Base-by-base conservation (phyloP, 2,113 vertebrate genomes). In the Prionailurus viverrinus region DNA sequence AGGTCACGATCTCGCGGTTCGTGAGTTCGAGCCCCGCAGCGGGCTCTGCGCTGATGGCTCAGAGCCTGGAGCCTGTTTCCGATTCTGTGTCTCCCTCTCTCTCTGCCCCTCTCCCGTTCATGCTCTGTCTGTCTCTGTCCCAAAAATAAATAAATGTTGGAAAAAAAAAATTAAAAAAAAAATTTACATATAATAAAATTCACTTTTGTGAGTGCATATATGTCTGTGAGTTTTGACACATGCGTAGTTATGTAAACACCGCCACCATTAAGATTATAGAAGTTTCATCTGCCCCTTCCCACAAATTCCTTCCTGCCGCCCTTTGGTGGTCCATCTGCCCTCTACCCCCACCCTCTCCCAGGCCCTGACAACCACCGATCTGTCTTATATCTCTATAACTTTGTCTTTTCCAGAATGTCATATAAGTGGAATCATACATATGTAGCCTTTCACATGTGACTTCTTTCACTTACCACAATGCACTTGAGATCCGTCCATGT, bases 151-250 rank as follows among this genome's bases (percentile, higher is more conserved):
- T 36, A 36, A 36, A 36, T 36, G 36, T 36, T 36, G 36, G 36
- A 36, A 36, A 36, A 36, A 36, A 36, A 36, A 36, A 36, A 2
- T 36, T 2, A 36, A 36, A 36, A 36, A 58, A 66, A 66, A 74
- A 39, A 6, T 14, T 19, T 85, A 45, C 39, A 65, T 18, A 9
- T n/a, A 73, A 9, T 71, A 87, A 74, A 91, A 74, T 83, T 84
- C 45, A 61, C 84, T 65, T 3, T 88, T 58, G 19, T 87, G 16
- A 41, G 58, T 74, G 29, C 58, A 31, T 48, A 73, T 6, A 80
- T 45, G 23, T 86, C 51, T 96, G 25, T 86, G 55, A 80, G 45
- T 86, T 94, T 96, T 91, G 81, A 55, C 18, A 66, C 55, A 87
- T 78, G 45, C n/a, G 18, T 7, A 55, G 29, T 48, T 63, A 39